Percentiles rank a stretch among this genome's conserved stretches.
Evolutionary conservation across 2,888 invertebrate species (phyloP).

Genomic region (Mythimna albipuncta): DNA sequence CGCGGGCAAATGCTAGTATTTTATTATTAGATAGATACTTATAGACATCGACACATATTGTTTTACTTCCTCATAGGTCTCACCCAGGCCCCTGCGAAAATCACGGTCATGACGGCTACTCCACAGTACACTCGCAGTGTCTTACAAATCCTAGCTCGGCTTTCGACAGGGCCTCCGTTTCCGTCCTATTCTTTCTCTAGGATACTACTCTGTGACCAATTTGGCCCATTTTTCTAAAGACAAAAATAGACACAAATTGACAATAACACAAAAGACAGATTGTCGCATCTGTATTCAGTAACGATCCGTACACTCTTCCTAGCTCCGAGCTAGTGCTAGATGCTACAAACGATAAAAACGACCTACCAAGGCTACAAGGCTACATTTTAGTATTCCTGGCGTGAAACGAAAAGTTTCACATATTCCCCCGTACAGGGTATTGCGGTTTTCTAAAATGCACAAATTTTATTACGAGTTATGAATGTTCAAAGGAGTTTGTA

Average conservation of each 20-base stretch:
- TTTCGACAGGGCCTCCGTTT: no score
- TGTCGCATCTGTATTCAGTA: slow-evolving; percentile 36
- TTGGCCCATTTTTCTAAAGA: no score
- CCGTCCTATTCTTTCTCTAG: no score
- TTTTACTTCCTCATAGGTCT: no score
- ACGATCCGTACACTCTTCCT: slow-evolving; percentile 9
- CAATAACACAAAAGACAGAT: slow-evolving; percentile 28
- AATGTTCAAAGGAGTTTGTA: slow-evolving; percentile 57
- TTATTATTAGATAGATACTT: no score
- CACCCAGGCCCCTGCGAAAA: no score
- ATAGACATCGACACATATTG: no score
- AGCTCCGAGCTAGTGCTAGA: slow-evolving; percentile 14
- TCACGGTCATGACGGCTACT: no score
- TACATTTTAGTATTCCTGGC: slow-evolving; percentile 58
- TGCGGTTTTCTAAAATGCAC: slow-evolving; percentile 58
- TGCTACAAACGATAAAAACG: slow-evolving; percentile 32
- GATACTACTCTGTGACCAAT: no score
- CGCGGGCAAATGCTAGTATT: no score
- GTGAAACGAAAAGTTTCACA: slow-evolving; percentile 53
- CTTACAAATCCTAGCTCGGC: no score
- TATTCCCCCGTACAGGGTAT: slow-evolving; percentile 46
- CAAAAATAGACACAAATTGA: slow-evolving; percentile 20
- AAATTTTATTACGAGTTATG: slow-evolving; percentile 62
- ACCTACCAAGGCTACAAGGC: slow-evolving; percentile 25
- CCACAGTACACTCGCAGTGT: no score